Evolutionary conservation across 1,140 invertebrate genomes (phyloP).

Genomic region (Babylonia areolata): DNA sequence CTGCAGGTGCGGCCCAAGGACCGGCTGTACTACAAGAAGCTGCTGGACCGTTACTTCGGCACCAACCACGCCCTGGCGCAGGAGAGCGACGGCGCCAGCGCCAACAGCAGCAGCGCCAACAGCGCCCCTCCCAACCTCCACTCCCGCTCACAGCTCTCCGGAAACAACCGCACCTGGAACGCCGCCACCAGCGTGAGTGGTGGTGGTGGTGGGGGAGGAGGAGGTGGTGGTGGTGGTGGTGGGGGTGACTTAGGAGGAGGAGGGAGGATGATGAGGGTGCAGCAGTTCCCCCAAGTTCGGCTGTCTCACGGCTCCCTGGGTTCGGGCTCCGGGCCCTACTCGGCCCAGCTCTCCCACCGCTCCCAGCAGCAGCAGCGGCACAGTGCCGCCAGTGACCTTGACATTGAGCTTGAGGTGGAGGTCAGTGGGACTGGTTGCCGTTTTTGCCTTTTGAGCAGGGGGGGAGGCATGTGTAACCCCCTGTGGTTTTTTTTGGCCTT

Average conservation of each 20-base stretch:
- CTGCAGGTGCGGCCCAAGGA: slow-evolving; percentile 65
- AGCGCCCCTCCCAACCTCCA: not conserved
- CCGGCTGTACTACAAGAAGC: slow-evolving; percentile 69
- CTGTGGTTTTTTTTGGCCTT: not conserved
- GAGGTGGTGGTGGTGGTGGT: not conserved
- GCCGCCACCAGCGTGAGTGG: not conserved
- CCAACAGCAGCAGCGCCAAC: not conserved
- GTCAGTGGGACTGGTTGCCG: slow-evolving; percentile 15
- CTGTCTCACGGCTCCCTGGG: slow-evolving; percentile 60
- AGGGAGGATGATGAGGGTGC: slow-evolving; percentile 40
- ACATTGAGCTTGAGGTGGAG: slow-evolving; percentile 46
- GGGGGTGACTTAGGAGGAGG: not conserved
- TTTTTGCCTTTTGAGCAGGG: too few relatives aligned
- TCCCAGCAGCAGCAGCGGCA: slow-evolving; percentile 48
- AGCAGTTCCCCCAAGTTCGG: slow-evolving; percentile 63
- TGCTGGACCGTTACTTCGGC: slow-evolving; percentile 71
- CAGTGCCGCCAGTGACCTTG: slow-evolving; percentile 53
- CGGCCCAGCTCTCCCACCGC: slow-evolving; percentile 38
- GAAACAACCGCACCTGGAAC: slow-evolving; percentile 1
- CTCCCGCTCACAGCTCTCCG: not conserved
- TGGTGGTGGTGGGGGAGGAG: not conserved
- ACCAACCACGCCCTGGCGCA: slow-evolving; percentile 67
- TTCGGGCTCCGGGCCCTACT: slow-evolving; percentile 53
- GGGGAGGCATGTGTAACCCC: slow-evolving; percentile 4
- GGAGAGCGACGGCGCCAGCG: slow-evolving; percentile 37